These are phyloP conservation scores for Epistrophella euchroma DNA, from an alignment of 2,888 invertebrate genomes.

Conservation along the genomic window DNA sequence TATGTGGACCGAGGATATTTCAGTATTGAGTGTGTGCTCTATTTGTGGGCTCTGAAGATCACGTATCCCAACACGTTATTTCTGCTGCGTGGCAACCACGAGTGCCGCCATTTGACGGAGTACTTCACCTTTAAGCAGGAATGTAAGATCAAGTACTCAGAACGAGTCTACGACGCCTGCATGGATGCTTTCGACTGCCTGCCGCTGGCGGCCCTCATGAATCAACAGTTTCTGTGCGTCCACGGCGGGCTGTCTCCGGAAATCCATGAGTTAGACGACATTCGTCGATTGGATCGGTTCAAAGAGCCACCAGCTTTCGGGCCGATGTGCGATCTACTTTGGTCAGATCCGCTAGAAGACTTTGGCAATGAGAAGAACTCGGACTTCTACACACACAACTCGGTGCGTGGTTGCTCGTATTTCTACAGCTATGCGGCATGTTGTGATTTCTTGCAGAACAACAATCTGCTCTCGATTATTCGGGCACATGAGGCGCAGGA, in stretches of 20 bases:
- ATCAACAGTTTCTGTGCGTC: slow-evolving; percentile 99
- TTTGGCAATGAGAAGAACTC: slow-evolving; percentile 98
- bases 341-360: slow-evolving; percentile 99
- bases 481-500: slow-evolving; percentile 99
- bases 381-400: slow-evolving; percentile 99
- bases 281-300: slow-evolving; percentile 98
- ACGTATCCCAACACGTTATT: slow-evolving; percentile 99
- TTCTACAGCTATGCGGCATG: slow-evolving; percentile 99
- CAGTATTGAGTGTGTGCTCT: slow-evolving; percentile 94
- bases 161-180: slow-evolving; percentile 99
- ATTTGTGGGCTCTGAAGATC: slow-evolving; percentile 99
- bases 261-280: slow-evolving; percentile 99
- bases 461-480: slow-evolving; percentile 99
- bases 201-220: slow-evolving; percentile 99
- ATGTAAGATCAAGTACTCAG: slow-evolving; percentile 99
- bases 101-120: slow-evolving; percentile 99
- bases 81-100: slow-evolving; percentile 99
- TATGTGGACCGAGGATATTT: slow-evolving; percentile 99
- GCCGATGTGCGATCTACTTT: slow-evolving; percentile 99
- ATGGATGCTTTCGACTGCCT: slow-evolving; percentile 99
- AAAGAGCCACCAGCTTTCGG: slow-evolving; percentile 99
- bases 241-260: slow-evolving; percentile 99
- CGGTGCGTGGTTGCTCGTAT: slow-evolving; percentile 99
- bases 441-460: slow-evolving; percentile 99
- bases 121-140: slow-evolving; percentile 99